Percentiles rank a stretch among this genome's conserved stretches.
These are phyloP conservation scores for Aleiodes testaceus DNA, from an alignment of 2,888 invertebrate genomes.

Conservation along the genomic window DNA sequence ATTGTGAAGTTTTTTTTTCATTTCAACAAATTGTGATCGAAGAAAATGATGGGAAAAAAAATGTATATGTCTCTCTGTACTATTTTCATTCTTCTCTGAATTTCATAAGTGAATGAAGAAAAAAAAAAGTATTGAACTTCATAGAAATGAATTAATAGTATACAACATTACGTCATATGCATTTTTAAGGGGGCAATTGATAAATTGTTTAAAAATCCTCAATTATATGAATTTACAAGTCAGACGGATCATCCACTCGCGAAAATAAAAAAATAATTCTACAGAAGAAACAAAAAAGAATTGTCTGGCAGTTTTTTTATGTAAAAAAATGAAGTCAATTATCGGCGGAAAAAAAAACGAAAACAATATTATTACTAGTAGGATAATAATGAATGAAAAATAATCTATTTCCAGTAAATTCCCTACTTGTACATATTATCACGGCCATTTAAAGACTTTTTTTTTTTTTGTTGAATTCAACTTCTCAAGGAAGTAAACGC, in stretches of 20 bases:
- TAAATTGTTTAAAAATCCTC: slow-evolving; percentile 18
- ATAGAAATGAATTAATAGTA: slow-evolving; percentile 40
- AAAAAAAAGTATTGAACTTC: slow-evolving; percentile 1
- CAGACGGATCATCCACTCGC: slow-evolving; percentile 44
- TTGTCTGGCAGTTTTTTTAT: slow-evolving; percentile 8
- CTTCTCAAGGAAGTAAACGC: slow-evolving; percentile 34
- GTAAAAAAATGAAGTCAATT: slow-evolving; percentile 15
- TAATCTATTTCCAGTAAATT: slow-evolving; percentile 38
- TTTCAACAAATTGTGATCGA: background rate
- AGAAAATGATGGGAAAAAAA: background rate
- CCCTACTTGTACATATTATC: slow-evolving; percentile 38
- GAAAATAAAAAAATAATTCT: slow-evolving; percentile 19
- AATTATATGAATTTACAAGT: slow-evolving; percentile 11
- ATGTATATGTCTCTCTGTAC: too few species aligned
- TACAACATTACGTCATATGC: slow-evolving; percentile 39
- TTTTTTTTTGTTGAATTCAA: slow-evolving; percentile 7
- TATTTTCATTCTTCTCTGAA: slow-evolving; percentile 1
- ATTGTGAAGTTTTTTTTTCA: background rate
- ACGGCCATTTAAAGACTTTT: slow-evolving; percentile 41
- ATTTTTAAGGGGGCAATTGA: slow-evolving; percentile 22
- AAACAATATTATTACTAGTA: background rate
- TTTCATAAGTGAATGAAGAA: slow-evolving; percentile 28
- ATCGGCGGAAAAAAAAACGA: background rate
- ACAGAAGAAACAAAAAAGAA: slow-evolving; percentile 17
- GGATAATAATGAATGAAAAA: slow-evolving; percentile 22